phyloP scores from a whole-genome alignment of 1,140 invertebrate species.

The Rhagoletis zephyria region DNA sequence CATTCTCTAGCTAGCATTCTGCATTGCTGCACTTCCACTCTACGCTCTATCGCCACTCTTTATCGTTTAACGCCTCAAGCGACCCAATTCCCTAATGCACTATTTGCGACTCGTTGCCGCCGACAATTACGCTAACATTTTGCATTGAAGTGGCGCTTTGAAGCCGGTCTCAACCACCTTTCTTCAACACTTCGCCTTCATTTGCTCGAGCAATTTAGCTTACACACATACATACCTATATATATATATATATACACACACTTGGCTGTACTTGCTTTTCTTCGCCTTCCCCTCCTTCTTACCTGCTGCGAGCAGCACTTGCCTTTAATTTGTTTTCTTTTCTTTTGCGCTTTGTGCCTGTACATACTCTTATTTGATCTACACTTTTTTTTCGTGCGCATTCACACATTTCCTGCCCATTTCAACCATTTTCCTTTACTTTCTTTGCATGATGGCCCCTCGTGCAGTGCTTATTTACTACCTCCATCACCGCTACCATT shows the following conservation, averaged over 20 bases:
- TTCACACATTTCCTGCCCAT: neutral
- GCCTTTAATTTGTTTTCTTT: neutral
- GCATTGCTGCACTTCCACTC: too few relatives aligned
- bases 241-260: too few relatives aligned
- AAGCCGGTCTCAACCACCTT: neutral
- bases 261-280: neutral
- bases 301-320: neutral
- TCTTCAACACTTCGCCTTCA: neutral
- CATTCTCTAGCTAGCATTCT: neutral
- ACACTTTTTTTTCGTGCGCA: neutral
- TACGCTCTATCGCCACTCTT: neutral
- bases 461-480: neutral
- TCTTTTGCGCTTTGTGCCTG: neutral
- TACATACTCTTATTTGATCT: neutral
- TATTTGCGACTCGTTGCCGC: slow-evolving; percentile 12
- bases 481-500: neutral
- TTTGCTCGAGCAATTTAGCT: neutral
- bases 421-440: neutral
- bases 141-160: neutral
- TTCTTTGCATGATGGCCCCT: neutral
- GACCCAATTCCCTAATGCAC: slow-evolving; percentile 31
- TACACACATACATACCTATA: too few relatives aligned
- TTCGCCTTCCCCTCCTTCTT: neutral
- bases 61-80: neutral
- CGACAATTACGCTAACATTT: slow-evolving; percentile 39